These are phyloP conservation scores for Neuroscelio doddi DNA, from an alignment of 2,888 invertebrate species.

Conservation along the genomic window DNA sequence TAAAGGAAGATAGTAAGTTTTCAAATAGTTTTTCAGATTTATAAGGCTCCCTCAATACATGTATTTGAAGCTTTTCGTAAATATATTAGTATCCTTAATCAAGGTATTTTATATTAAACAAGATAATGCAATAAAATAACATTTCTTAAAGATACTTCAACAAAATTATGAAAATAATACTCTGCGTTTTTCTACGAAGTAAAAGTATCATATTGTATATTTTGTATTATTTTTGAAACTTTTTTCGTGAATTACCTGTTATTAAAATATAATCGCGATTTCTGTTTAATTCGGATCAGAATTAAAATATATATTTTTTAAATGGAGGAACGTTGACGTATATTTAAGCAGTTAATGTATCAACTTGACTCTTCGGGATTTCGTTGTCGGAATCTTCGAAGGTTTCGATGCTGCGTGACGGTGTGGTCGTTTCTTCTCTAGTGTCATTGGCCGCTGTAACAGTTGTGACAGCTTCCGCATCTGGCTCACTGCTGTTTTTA, in stretches of 20 bases:
- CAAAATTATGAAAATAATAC: too few relatives aligned
- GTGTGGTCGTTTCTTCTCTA: constrained; percentile 48
- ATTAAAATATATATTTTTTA: background rate
- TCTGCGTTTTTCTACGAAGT: too few relatives aligned
- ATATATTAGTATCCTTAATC: too few relatives aligned
- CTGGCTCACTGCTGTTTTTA: constrained; percentile 32
- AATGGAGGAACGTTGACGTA: background rate
- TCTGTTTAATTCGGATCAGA: background rate
- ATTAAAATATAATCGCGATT: constrained; percentile 15
- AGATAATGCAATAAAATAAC: too few relatives aligned
- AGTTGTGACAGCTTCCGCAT: constrained; percentile 42
- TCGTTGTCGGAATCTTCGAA: constrained; percentile 69
- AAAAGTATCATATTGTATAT: too few relatives aligned
- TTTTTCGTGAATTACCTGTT: background rate
- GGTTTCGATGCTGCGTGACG: constrained; percentile 61
- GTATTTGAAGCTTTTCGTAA: too few relatives aligned
- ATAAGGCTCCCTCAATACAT: too few relatives aligned
- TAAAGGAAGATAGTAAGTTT: too few relatives aligned
- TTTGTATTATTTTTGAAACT: background rate
- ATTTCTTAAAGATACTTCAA: too few relatives aligned
- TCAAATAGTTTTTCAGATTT: too few relatives aligned
- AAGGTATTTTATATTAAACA: too few relatives aligned
- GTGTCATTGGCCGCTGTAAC: constrained; percentile 17
- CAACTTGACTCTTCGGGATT: constrained; percentile 62
- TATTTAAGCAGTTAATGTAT: constrained; percentile 60